These are phyloP conservation scores for Pogona vitticeps DNA, from an alignment of 2,113 vertebrate species.

Conservation along the genomic window DNA sequence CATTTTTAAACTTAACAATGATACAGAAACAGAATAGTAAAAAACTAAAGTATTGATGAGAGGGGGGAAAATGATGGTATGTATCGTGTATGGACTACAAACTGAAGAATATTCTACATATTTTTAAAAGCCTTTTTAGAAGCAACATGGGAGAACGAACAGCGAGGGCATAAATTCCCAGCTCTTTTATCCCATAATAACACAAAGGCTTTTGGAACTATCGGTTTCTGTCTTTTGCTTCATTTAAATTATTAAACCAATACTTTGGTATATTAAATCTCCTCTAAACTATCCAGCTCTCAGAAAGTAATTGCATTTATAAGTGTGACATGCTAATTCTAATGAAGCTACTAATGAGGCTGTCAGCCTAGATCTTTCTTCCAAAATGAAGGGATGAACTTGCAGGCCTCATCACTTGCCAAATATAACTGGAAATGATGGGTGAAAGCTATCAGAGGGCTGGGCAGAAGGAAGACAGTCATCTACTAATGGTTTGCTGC, in stretches of 20 bases:
- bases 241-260: slow-evolving; percentile 51
- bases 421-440: not conserved
- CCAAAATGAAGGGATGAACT: not conserved
- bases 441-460: not conserved
- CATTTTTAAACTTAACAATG: slow-evolving; percentile 65
- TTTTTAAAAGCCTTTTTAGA: slow-evolving; percentile 54
- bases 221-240: slow-evolving; percentile 50
- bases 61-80: slow-evolving; percentile 32
- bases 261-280: slow-evolving; percentile 43
- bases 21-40: not conserved
- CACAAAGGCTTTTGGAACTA: slow-evolving; percentile 38
- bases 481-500: not conserved
- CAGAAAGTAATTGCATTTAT: slow-evolving; percentile 46
- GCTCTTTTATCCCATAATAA: slow-evolving; percentile 59
- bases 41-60: slow-evolving; percentile 23
- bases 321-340: not conserved
- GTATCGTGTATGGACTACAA: slow-evolving; percentile 52
- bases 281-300: slow-evolving; percentile 48
- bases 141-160: slow-evolving; percentile 47
- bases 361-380: slow-evolving; percentile 24
- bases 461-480: not conserved
- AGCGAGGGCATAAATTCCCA: slow-evolving; percentile 43
- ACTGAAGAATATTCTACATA: slow-evolving; percentile 64
- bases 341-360: not conserved
- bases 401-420: not conserved